Conservation (phyloP, 2,113 vertebrate species). For the Leptobrachium leishanense region DNA sequence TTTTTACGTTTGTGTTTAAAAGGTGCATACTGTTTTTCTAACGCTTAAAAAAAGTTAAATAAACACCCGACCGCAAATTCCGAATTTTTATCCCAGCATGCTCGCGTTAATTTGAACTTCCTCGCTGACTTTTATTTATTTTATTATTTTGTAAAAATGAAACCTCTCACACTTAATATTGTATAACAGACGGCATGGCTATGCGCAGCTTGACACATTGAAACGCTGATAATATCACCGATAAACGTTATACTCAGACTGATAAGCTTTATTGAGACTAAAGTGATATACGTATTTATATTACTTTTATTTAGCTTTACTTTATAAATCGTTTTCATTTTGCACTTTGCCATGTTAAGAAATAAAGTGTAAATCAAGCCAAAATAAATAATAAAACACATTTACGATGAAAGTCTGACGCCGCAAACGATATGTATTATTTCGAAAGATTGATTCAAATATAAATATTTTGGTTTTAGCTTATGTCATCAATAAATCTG, state of each 20-base stretch:
- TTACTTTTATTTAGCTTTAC: too few relatives aligned
- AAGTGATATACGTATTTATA: too few relatives aligned
- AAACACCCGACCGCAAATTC: not conserved
- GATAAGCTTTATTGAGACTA: too few relatives aligned
- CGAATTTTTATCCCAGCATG: not conserved
- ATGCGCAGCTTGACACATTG: not conserved
- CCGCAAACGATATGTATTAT: not conserved
- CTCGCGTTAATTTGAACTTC: not conserved
- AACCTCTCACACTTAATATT: not conserved
- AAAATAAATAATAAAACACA: too few relatives aligned
- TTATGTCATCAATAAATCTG: conserved; percentile 25
- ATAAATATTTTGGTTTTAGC: conserved; percentile 29
- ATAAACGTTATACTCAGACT: too few relatives aligned
- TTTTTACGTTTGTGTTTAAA: not conserved
- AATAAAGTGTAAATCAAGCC: too few relatives aligned
- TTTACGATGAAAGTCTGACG: too few relatives aligned
- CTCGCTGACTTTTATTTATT: conserved; percentile 1
- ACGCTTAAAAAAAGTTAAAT: not conserved
- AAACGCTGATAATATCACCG: too few relatives aligned
- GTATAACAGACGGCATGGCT: not conserved
- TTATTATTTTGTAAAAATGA: not conserved
- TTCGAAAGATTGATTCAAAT: not conserved
- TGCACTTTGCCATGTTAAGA: too few relatives aligned
- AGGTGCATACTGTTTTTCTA: not conserved
- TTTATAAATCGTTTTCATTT: too few relatives aligned